Evolutionary conservation across 2,888 invertebrate genomes (phyloP).

Genomic region (Himalopsyche tibetana): DNA sequence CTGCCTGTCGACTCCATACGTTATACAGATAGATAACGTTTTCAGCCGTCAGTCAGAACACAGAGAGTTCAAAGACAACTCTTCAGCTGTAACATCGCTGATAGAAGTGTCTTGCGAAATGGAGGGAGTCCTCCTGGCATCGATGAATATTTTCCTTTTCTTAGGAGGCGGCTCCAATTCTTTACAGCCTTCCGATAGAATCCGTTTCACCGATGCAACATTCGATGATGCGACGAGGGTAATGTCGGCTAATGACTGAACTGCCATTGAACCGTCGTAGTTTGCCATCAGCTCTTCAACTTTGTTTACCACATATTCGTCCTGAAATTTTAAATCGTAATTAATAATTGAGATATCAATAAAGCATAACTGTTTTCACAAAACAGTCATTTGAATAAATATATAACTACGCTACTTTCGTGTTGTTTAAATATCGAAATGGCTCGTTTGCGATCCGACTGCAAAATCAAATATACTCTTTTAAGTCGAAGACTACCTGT

Average conservation of each 20-base stretch:
- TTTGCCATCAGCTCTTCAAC: conserved; percentile 71
- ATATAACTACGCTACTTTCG: no score
- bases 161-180: conserved; percentile 58
- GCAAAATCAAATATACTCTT: no score
- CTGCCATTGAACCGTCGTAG: background rate
- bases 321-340: conserved; percentile 67
- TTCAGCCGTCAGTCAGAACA: conserved; percentile 15
- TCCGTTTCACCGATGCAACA: conserved; percentile 52
- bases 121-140: background rate
- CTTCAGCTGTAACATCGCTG: conserved; percentile 60
- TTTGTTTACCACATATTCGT: conserved; percentile 71
- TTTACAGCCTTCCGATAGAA: conserved; percentile 58
- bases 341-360: background rate
- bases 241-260: conserved; percentile 48
- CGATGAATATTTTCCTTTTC: conserved; percentile 51
- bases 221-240: background rate
- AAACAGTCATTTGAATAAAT: background rate
- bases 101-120: background rate
- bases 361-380: background rate
- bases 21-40: no score
- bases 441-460: no score
- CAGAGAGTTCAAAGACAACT: conserved; percentile 48
- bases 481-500: background rate
- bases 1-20: no score
- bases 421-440: no score